These are phyloP conservation scores for Microcebus tavaratra DNA, from an alignment of 2,113 vertebrate species.

Conservation along the genomic window DNA sequence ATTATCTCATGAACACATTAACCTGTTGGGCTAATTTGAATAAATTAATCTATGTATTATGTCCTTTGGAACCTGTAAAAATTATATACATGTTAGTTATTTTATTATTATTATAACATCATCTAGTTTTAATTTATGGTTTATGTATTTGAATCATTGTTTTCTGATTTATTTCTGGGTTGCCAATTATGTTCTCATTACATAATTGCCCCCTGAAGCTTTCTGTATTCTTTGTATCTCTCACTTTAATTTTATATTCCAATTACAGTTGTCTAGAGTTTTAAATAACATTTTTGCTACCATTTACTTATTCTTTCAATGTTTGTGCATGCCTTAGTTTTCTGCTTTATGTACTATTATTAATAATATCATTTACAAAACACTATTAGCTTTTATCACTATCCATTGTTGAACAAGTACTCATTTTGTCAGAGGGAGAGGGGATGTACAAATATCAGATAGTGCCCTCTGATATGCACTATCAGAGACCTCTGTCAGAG, in stretches of 20 bases:
- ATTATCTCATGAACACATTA: not conserved
- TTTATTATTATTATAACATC: constrained; percentile 3
- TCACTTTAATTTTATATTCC: constrained; percentile 30
- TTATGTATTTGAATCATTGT: constrained; percentile 36
- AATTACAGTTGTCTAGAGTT: constrained; percentile 22
- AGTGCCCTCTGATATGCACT: not conserved
- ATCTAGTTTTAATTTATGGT: constrained; percentile 50
- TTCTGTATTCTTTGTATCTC: constrained; percentile 44
- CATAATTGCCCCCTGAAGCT: not conserved
- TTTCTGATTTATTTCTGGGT: constrained; percentile 56
- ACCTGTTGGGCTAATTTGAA: not conserved
- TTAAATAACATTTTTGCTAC: constrained; percentile 42
- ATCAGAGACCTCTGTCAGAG: not conserved
- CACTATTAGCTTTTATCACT: not conserved
- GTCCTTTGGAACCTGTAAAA: constrained; percentile 17
- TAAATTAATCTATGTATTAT: constrained; percentile 2
- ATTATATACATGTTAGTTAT: not conserved
- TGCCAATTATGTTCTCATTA: constrained; percentile 22
- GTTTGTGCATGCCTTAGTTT: not conserved
- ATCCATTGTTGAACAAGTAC: not conserved
- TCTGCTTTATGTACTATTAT: not conserved
- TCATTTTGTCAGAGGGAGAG: not conserved
- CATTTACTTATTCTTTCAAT: constrained; percentile 26
- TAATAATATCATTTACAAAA: not conserved
- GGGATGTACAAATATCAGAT: constrained; percentile 3